phyloP scores from a whole-genome alignment of 2,797 vertebrate genomes.

The Gymnopithys bicolor region DNA sequence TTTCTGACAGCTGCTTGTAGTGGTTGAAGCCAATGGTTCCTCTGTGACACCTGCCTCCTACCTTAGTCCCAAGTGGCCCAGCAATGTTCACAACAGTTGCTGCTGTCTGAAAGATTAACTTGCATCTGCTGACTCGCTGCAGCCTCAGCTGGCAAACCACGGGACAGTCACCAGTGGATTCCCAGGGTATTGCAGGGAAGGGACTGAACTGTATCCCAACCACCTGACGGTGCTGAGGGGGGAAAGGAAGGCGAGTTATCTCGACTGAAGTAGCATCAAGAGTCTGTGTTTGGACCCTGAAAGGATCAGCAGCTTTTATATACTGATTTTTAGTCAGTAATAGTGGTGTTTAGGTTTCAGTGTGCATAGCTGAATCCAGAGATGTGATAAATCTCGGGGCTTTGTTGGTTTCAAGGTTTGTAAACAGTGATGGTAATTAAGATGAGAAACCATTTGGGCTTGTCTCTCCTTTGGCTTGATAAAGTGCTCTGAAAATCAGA shows the following conservation, averaged over 20 bases:
- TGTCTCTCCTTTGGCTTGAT: background rate
- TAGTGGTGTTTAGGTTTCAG: background rate
- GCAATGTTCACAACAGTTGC: background rate
- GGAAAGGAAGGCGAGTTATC: background rate
- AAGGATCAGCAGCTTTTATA: background rate
- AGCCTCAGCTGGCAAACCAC: background rate
- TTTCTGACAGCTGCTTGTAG: background rate
- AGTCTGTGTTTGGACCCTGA: background rate
- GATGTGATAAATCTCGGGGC: background rate
- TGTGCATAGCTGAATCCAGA: background rate
- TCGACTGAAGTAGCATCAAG: too few species aligned
- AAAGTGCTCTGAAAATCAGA: background rate
- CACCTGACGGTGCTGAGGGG: too few species aligned
- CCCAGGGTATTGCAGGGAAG: background rate
- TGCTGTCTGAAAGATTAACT: slow-evolving; percentile 17
- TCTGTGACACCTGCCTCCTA: background rate
- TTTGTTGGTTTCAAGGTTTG: background rate
- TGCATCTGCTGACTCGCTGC: background rate
- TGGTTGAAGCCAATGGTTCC: background rate
- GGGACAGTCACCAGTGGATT: background rate
- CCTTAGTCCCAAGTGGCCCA: background rate
- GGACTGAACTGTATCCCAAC: background rate
- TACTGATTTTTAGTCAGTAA: background rate
- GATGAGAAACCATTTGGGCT: background rate
- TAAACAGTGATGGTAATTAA: background rate